These are phyloP conservation scores for Piaya cayana DNA, from an alignment of 2,113 vertebrate genomes.

Conservation along the genomic window DNA sequence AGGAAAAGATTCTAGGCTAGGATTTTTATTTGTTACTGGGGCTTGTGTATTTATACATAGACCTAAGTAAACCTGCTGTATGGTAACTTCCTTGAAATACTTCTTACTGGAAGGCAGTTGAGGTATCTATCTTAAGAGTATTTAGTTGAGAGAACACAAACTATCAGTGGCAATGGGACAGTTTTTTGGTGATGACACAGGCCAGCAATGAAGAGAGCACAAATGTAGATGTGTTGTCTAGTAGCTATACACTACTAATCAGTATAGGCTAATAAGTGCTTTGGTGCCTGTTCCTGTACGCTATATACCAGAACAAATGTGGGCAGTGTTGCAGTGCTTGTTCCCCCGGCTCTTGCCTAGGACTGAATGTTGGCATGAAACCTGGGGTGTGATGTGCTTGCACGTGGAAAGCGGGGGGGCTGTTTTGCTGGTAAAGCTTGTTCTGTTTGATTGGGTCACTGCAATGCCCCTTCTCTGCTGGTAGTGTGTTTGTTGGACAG, in stretches of 20 bases:
- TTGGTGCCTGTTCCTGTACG: neutral
- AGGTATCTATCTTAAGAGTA: neutral
- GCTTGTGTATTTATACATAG: neutral
- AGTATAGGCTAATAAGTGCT: neutral
- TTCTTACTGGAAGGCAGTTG: neutral
- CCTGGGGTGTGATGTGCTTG: neutral
- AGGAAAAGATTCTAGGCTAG: no score
- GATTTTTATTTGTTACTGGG: neutral
- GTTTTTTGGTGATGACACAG: neutral
- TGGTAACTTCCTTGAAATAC: neutral
- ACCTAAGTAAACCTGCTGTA: neutral
- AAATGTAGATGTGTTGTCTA: neutral
- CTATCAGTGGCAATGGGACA: neutral
- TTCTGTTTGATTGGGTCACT: neutral
- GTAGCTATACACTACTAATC: neutral
- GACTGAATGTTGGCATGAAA: neutral
- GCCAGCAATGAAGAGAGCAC: neutral
- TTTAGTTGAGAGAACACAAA: neutral
- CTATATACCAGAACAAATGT: fast-evolving
- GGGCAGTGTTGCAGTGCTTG: fast-evolving
- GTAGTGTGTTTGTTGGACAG: neutral
- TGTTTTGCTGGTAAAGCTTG: neutral
- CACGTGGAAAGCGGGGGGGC: fast-evolving
- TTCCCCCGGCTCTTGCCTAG: neutral
- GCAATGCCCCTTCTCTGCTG: neutral